These are phyloP conservation scores for Narcine bancroftii DNA, from an alignment of 2,113 vertebrate species.

Conservation along the genomic window DNA sequence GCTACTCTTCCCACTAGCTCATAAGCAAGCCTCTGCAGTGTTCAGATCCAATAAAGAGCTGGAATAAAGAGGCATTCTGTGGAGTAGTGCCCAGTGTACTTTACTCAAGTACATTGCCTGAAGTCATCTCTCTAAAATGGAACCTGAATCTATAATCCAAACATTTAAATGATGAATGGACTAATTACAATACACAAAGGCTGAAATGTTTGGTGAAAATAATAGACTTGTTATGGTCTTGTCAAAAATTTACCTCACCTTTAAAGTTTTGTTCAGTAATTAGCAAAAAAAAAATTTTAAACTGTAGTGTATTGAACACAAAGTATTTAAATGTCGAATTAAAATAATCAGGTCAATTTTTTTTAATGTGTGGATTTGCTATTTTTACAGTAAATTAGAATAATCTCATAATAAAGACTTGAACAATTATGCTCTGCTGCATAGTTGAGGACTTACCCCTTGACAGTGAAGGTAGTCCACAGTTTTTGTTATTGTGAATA, in stretches of 20 bases:
- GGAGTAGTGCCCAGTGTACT: too few species aligned
- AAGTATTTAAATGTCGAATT: not conserved
- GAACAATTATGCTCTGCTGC: not conserved
- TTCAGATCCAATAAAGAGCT: too few species aligned
- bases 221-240: not conserved
- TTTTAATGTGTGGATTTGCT: not conserved
- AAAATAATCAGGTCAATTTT: not conserved
- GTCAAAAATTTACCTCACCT: not conserved
- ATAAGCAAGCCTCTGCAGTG: too few species aligned
- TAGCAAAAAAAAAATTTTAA: not conserved
- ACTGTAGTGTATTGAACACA: not conserved
- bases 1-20: too few species aligned
- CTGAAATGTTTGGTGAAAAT: too few species aligned
- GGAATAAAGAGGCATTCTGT: too few species aligned
- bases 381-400: too few species aligned
- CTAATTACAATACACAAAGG: too few species aligned
- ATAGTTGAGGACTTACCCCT: constrained; percentile 64
- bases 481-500: constrained; percentile 87
- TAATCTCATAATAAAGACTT: not conserved
- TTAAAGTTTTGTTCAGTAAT: not conserved
- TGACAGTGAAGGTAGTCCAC: constrained; percentile 96
- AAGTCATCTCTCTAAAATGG: too few species aligned
- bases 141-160: too few species aligned
- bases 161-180: too few species aligned
- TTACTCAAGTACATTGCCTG: too few species aligned